Percentiles rank a stretch among this genome's conserved stretches.
These are phyloP conservation scores for Oligia latruncula DNA, from an alignment of 2,888 invertebrate genomes.

Conservation along the genomic window DNA sequence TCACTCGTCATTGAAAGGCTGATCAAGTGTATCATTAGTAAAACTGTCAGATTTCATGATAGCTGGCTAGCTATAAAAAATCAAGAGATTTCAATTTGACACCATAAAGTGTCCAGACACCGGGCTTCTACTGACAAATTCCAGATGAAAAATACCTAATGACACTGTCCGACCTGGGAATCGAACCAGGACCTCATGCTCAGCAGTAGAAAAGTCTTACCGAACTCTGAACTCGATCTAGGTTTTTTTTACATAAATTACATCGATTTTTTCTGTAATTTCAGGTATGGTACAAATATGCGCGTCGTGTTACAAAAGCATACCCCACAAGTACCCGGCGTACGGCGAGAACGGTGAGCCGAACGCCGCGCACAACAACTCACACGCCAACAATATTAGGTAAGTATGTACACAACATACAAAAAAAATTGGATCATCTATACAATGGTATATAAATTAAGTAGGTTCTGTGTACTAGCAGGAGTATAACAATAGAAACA, in stretches of 20 bases:
- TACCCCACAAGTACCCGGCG: slow-evolving; percentile 94
- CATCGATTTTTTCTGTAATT: slow-evolving; percentile 21
- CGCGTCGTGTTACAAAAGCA: slow-evolving; percentile 95
- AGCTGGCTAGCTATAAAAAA: background rate
- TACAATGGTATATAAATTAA: too few relatives aligned
- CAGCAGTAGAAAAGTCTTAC: too few relatives aligned
- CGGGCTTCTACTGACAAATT: too few relatives aligned
- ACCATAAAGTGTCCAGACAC: too few relatives aligned
- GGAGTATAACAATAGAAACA: too few relatives aligned
- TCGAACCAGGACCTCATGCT: too few relatives aligned
- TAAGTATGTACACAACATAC: slow-evolving; percentile 47
- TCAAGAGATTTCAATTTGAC: too few relatives aligned
- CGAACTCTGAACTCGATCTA: background rate
- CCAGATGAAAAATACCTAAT: too few relatives aligned
- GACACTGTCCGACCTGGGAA: too few relatives aligned
- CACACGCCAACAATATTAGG: slow-evolving; percentile 87
- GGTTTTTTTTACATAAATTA: background rate
- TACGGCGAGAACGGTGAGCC: slow-evolving; percentile 91
- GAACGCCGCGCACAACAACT: slow-evolving; percentile 78
- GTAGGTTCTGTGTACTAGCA: too few relatives aligned
- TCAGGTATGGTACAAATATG: slow-evolving; percentile 96
- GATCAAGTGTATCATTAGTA: too few relatives aligned
- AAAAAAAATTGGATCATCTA: too few relatives aligned
- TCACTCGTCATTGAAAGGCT: background rate
- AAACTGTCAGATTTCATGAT: background rate